A percentile compares a stretch with the other conserved stretches of the same genome.
These are phyloP conservation scores for Emydura subglobosa DNA, from an alignment of 2,113 vertebrate species.

Conservation along the genomic window DNA sequence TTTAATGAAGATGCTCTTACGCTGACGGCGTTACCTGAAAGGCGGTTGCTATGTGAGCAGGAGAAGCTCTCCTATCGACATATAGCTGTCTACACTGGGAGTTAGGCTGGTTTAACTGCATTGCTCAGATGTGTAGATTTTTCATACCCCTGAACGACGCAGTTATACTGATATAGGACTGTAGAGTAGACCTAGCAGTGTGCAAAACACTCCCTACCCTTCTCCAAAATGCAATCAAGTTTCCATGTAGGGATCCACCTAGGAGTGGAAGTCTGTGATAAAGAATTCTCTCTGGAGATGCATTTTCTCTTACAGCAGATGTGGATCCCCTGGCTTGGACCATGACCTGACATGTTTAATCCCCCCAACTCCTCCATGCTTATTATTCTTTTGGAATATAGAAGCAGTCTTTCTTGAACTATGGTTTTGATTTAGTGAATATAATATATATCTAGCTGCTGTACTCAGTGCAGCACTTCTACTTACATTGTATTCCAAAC, in stretches of 20 bases:
- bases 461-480: not conserved
- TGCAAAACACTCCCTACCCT: not conserved
- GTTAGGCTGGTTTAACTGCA: too few species aligned
- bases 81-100: too few species aligned
- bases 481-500: not conserved
- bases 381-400: not conserved
- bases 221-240: not conserved
- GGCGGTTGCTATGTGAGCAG: too few species aligned
- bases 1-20: too few species aligned
- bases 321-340: not conserved
- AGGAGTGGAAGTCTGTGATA: not conserved
- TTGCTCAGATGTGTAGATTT: too few species aligned
- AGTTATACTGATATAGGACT: too few species aligned
- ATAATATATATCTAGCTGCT: not conserved
- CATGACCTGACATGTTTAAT: not conserved
- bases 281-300: not conserved
- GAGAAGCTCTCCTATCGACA: too few species aligned
- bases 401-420: not conserved
- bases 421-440: not conserved
- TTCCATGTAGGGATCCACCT: not conserved
- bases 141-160: too few species aligned
- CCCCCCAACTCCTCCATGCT: not conserved
- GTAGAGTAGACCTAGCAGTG: too few species aligned
- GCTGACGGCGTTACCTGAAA: too few species aligned
- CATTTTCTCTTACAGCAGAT: not conserved